Evolutionary conservation across 2,113 vertebrate species (phyloP), one percentile per base, ranked within the genome.

Genomic region (Erythrocercus mccallii): DNA sequence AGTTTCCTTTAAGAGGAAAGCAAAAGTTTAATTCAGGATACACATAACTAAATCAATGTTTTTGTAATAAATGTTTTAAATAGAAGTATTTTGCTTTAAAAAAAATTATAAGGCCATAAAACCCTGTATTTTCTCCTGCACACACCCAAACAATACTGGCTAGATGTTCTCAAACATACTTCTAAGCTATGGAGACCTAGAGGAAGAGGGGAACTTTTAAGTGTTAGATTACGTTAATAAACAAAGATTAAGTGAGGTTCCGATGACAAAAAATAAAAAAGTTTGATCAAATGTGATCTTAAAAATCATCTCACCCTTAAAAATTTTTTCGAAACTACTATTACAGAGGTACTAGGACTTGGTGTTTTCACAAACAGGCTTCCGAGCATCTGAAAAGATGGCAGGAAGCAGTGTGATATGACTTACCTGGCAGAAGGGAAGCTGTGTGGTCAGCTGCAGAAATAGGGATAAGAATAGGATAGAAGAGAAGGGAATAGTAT

Each of bases 281-380:
- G 5, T 74, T 60, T 42, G 1, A 64, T 17, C 5, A 31, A 66
- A 47, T 15, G 17, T 5, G 7, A 10, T 61, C 61, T 45, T 48
- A 12, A 38, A 44, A 53, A 51, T 58, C 5, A 58, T 21, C 25
- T 81, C n/a, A 5, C 17, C 13, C 21, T 53, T 51, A 38, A 40
- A 68, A 12, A 5, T 22, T 35, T 4, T 23, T 3, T 2, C 3
- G 15, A 54, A 45, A 14, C 18, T 15, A 6, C n/a, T 51, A 1
- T 78, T 81, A 20, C 11, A 21, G n/a, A 48, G 10, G 33, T 57
- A 14, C 7, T 37, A 48, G n/a, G 25, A 37, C 40, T 19, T 51
- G 37, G 18, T 44, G 3, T n/a, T 91, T 91, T 64, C 45, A 31
- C 47, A 70, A 66, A 56, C 22, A 6, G 23, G 33, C n/a, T 80